Conservation (phyloP, 2,797 vertebrate genomes). For the Remorina albescens region DNA sequence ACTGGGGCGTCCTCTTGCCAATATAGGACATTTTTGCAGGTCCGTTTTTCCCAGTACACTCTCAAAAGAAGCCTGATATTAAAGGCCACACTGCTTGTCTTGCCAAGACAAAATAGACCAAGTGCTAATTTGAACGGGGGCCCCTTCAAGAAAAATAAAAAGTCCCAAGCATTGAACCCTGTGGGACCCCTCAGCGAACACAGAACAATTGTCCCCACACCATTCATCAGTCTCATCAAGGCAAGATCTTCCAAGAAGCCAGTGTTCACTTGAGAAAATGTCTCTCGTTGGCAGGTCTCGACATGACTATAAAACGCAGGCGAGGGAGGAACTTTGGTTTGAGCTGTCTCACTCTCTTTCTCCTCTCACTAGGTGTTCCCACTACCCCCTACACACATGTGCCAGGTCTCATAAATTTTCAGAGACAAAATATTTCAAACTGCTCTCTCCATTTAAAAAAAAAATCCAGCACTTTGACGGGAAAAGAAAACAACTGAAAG, state of each 20-base stretch:
- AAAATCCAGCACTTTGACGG: conserved; percentile 83
- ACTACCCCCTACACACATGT: conserved; percentile 90
- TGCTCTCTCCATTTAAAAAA: conserved; percentile 97
- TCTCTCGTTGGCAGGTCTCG: conserved; percentile 99
- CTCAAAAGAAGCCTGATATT: conserved; percentile 94
- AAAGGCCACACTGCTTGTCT: conserved; percentile 98
- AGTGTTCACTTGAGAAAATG: conserved; percentile 95
- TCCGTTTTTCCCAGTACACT: conserved; percentile 90
- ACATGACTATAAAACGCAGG: conserved; percentile 98
- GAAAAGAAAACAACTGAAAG: conserved; percentile 73
- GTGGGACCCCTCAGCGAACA: conserved; percentile 74
- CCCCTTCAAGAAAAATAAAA: conserved; percentile 67
- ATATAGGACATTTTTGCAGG: conserved; percentile 91
- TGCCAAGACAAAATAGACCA: conserved; percentile 97
- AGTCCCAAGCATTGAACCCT: conserved; percentile 71
- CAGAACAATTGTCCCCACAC: conserved; percentile 63
- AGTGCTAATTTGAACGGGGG: conserved; percentile 79
- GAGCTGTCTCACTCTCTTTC: conserved; percentile 89
- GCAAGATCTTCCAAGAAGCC: conserved; percentile 92
- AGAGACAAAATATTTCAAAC: conserved; percentile 91
- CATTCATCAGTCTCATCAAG: conserved; percentile 91
- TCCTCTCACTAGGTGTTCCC: conserved; percentile 89
- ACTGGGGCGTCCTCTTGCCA: conserved; percentile 96
- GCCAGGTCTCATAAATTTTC: conserved; percentile 99
- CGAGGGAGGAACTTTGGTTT: conserved; percentile 93